Base-by-base conservation (phyloP, 2,797 vertebrate species). In the Clarias pachynema region DNA sequence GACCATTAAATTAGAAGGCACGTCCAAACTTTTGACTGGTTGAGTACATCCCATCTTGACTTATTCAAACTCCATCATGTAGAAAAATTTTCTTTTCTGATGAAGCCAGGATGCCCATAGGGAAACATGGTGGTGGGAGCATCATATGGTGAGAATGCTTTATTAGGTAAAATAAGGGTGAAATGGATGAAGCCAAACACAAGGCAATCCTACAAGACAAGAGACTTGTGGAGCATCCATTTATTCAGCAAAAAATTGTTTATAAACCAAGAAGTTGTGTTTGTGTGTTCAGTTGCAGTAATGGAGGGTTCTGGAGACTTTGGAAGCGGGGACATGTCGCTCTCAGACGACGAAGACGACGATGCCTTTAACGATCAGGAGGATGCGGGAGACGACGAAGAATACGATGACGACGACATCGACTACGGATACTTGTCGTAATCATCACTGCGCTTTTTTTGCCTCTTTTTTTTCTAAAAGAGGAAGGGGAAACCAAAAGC, bases 261-360 rank as follows among this genome's bases (percentile, higher is more conserved):
- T 70, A 14, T 10, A 40, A 70, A 37, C 68, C 3, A 49, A 49
- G 44, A 49, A 49, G 44, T 49, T 49, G 81, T 44, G 63, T 63
- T 20, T 79, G 3, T 72, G 8, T 73, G 40, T 66, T 69, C 37
- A 40, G 22, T 37, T 56, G 49, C 34, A 81, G 96, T 95, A 22
- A 87, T 96, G 90, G 97, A 99, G 90, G 96, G 96, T 57, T 99
- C 98, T 0, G 97, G 97, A 87, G 97, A 99, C 93, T 96, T 96
- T 82, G 96, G 97, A 70, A 99, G 98, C 78, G 98, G 98, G 0
- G 97, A 98, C 93, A 96, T 96, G 3, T 94, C 96, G 78, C 96
- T 97, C 94, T 92, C 93, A 0, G 97, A 97, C 31, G 97, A 98
- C 37, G 97, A 98, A 1, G 96, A 96, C 22, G 96, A 95, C 0